phyloP scores from a whole-genome alignment of 2,113 vertebrate genomes.

The Gavialis gangeticus region DNA sequence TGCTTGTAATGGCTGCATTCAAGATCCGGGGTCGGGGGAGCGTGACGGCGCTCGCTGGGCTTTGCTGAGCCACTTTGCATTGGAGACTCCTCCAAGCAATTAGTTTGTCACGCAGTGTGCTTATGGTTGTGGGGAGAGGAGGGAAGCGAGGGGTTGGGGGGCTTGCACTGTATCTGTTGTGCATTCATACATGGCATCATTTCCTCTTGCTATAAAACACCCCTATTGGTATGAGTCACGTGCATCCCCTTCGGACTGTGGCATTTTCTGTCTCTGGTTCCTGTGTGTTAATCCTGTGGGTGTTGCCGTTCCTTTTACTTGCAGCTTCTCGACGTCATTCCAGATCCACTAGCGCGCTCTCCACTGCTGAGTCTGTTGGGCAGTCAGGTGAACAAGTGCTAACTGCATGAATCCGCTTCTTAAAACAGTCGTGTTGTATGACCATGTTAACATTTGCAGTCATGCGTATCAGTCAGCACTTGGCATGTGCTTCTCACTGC shows the following conservation, averaged over 20 bases:
- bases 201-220: slow-evolving; percentile 63
- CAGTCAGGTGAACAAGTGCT: slow-evolving; percentile 98
- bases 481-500: slow-evolving; percentile 75
- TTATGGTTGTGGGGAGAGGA: not conserved
- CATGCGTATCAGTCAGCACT: slow-evolving; percentile 70
- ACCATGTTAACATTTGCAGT: slow-evolving; percentile 74
- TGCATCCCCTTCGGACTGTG: slow-evolving; percentile 75
- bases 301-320: slow-evolving; percentile 91
- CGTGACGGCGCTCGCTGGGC: slow-evolving; percentile 21
- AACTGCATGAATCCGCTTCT: slow-evolving; percentile 88
- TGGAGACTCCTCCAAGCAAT: slow-evolving; percentile 27
- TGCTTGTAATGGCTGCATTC: slow-evolving; percentile 44
- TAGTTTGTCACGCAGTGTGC: slow-evolving; percentile 60
- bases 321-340: slow-evolving; percentile 99
- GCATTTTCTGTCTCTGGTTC: slow-evolving; percentile 77
- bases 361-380: slow-evolving; percentile 95
- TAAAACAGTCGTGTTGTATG: slow-evolving; percentile 69
- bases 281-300: slow-evolving; percentile 88
- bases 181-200: slow-evolving; percentile 75
- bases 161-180: slow-evolving; percentile 58
- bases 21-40: slow-evolving; percentile 48
- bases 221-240: slow-evolving; percentile 59
- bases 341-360: slow-evolving; percentile 99
- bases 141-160: slow-evolving; percentile 22
- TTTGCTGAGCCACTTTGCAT: slow-evolving; percentile 21